Evolutionary conservation across 2,113 vertebrate species (phyloP), one percentile per base, ranked within the genome.

Genomic region (Thalassarche chlororhynchos): DNA sequence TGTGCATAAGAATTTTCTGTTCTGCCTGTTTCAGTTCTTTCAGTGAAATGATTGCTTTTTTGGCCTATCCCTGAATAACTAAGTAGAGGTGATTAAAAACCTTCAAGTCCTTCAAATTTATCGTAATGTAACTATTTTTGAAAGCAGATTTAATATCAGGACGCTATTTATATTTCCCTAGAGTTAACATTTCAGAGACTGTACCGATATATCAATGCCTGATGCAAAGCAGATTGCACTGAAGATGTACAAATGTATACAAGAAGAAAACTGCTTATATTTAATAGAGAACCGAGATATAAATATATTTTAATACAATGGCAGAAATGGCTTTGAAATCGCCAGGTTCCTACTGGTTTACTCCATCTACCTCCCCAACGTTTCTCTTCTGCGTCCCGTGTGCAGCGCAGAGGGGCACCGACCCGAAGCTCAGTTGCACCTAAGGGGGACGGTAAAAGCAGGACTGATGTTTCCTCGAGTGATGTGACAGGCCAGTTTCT

Each of bases 201-300:
- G 6, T 54, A 68, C 96, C 34, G 52, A 95, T 98, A 94, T 88
- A 95, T 98, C 98, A 96, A 88, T 98, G 96, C 81, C 89, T 98
- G 98, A 98, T 82, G 95, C 94, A 97, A 97, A 98, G 98, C 98
- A 98, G 96, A 98, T 98, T 98, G 98, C 93, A 92, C 96, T 94
- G 97, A 97, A 96, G 96, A 94, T 97, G 92, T 70, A 66, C 91
- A 95, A 98, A 98, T 97, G 93, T 98, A 98, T 96, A 98, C 98
- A 98, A 97, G 96, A 93, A 90, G 91, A 96, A 98, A 94, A 93
- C 72, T 98, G 98, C 98, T 98, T 98, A 98, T 98, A 89, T 97
- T 98, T 96, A 97, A 98, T 98, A 94, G 96, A 96, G 96, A 96
- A 96, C 84, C 7, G 51, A 96, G 95, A 97, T 86, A 96, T 98